Evolutionary conservation across 2,797 vertebrate genomes (phyloP).

Genomic region (Craterocephalus amniculus): DNA sequence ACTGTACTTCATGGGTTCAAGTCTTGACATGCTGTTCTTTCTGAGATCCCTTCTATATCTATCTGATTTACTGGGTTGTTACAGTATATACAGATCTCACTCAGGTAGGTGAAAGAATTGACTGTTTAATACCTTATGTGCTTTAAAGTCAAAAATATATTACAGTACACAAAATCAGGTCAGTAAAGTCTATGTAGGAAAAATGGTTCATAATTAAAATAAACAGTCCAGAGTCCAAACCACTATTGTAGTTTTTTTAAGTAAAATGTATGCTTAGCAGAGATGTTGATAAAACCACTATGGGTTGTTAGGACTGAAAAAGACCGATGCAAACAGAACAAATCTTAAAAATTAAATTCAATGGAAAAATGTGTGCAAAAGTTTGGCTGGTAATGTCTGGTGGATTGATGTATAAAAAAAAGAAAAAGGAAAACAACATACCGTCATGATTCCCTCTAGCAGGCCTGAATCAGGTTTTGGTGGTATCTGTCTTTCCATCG

Average conservation of each 20-base stretch:
- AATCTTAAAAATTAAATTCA: too few species aligned
- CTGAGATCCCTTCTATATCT: not conserved
- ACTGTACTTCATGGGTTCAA: not conserved
- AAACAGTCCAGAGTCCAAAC: too few species aligned
- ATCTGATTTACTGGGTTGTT: not conserved
- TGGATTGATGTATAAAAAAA: not conserved
- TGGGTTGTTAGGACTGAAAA: too few species aligned
- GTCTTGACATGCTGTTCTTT: not conserved
- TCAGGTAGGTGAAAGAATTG: not conserved
- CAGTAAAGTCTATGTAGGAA: not conserved
- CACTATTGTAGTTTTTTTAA: too few species aligned
- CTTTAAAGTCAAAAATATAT: not conserved
- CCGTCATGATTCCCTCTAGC: conserved; percentile 97
- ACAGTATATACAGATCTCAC: not conserved
- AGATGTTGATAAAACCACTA: too few species aligned
- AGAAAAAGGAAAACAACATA: conserved; percentile 70
- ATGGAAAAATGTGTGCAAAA: too few species aligned
- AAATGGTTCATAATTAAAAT: not conserved
- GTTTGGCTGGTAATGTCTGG: too few species aligned
- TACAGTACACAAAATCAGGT: not conserved
- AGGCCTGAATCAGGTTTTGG: conserved; percentile 92
- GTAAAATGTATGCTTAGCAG: not conserved
- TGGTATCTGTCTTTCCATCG: conserved; percentile 91
- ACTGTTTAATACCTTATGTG: not conserved
- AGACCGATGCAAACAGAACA: too few species aligned